These are phyloP conservation scores for Ataeniobius toweri DNA, from an alignment of 2,797 vertebrate genomes.

Conservation along the genomic window DNA sequence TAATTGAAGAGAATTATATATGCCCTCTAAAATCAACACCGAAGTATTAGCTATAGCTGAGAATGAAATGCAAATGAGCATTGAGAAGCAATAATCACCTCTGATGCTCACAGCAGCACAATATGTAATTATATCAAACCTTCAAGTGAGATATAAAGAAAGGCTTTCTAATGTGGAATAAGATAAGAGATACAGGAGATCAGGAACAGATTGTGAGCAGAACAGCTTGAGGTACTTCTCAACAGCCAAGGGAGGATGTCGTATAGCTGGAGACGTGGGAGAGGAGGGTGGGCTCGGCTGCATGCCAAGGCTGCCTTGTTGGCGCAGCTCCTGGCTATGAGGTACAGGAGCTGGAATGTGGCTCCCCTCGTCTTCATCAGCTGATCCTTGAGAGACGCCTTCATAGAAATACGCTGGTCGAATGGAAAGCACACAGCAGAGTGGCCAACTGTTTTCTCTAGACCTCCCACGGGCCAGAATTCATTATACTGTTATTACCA, in stretches of 20 bases:
- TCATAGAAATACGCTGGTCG: conserved; percentile 32
- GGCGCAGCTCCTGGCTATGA: conserved; percentile 67
- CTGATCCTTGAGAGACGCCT: conserved; percentile 65
- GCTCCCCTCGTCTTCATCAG: conserved; percentile 62
- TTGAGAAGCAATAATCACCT: conserved; percentile 13
- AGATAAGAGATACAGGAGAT: conserved; percentile 60
- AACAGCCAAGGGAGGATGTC: conserved; percentile 67
- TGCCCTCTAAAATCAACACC: background rate
- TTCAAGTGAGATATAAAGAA: conserved; percentile 40
- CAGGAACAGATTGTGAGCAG: conserved; percentile 72
- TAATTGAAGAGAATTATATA: background rate
- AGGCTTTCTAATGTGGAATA: conserved; percentile 54
- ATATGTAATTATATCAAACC: conserved; percentile 23
- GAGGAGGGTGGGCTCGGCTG: conserved; percentile 39
- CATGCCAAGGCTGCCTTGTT: conserved; percentile 63
- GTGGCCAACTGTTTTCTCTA: conserved; percentile 27
- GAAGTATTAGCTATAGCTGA: conserved; percentile 1
- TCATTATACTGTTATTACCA: conserved; percentile 5
- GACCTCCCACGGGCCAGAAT: conserved; percentile 40
- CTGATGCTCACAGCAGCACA: conserved; percentile 25
- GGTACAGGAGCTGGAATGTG: conserved; percentile 70
- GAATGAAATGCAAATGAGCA: background rate
- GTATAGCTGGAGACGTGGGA: conserved; percentile 50
- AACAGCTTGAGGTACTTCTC: conserved; percentile 76
- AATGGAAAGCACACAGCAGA: conserved; percentile 40